A percentile compares a stretch with the other conserved stretches of the same genome.
Evolutionary conservation across 2,888 invertebrate species (phyloP).

Genomic region (Eupithecia abbreviata): DNA sequence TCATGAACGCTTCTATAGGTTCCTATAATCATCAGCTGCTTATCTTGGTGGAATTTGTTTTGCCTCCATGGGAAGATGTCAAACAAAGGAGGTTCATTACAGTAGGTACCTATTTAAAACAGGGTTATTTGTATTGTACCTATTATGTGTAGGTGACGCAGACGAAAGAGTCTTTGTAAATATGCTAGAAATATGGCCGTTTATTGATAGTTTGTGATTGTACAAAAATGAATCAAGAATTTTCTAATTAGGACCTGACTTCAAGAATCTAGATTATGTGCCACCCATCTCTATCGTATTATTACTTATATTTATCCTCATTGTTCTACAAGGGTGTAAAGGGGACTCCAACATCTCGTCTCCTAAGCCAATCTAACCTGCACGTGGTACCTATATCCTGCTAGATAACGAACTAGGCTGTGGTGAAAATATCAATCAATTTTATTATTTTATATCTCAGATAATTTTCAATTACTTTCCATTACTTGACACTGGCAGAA

Average conservation of each 20-base stretch:
- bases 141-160: background rate
- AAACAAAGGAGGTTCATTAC: constrained; percentile 38
- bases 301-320: too few species aligned
- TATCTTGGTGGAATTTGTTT: constrained; percentile 33
- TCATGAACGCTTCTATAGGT: constrained; percentile 3
- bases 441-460: too few species aligned
- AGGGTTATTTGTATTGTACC: background rate
- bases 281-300: too few species aligned
- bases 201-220: background rate
- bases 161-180: background rate
- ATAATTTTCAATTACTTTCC: too few species aligned
- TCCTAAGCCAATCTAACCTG: too few species aligned
- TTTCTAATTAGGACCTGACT: background rate
- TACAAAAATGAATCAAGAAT: background rate
- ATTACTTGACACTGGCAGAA: too few species aligned
- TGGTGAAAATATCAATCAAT: too few species aligned
- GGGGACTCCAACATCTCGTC: too few species aligned
- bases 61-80: constrained; percentile 40
- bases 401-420: too few species aligned
- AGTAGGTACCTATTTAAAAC: background rate
- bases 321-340: background rate
- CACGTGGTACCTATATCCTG: too few species aligned
- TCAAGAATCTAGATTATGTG: background rate
- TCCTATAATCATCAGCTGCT: constrained; percentile 25
- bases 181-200: background rate